Evolutionary conservation across 2,113 vertebrate genomes (phyloP).

Genomic region (Rutilus rutilus): DNA sequence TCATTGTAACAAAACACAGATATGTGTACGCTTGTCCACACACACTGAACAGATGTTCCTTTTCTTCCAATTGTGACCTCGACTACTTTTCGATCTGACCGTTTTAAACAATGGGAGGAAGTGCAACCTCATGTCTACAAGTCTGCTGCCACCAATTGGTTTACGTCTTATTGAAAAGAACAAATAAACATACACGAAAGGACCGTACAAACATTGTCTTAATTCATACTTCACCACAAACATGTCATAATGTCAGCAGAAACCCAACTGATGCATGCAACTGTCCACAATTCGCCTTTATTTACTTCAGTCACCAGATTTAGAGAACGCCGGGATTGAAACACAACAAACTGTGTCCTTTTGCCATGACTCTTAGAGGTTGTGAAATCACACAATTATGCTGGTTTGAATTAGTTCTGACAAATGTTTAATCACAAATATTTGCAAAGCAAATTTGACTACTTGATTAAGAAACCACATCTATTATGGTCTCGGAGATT

Average conservation of each 20-base stretch:
- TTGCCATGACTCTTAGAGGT: background rate
- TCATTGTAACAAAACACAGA: background rate
- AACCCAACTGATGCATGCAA: background rate
- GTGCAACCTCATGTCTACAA: slow-evolving; percentile 55
- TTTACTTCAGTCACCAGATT: slow-evolving; percentile 27
- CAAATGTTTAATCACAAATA: slow-evolving; percentile 29
- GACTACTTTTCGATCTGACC: slow-evolving; percentile 55
- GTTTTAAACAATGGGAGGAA: slow-evolving; percentile 59
- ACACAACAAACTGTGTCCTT: background rate
- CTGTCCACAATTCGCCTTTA: slow-evolving; percentile 29
- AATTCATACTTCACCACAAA: slow-evolving; percentile 51
- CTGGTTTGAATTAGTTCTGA: slow-evolving; percentile 31
- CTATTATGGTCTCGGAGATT: background rate
- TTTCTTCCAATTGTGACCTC: slow-evolving; percentile 54
- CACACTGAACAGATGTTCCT: slow-evolving; percentile 52
- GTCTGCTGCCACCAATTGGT: slow-evolving; percentile 55
- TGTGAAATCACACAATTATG: slow-evolving; percentile 18
- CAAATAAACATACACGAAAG: slow-evolving; percentile 57
- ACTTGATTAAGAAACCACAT: background rate
- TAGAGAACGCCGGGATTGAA: background rate
- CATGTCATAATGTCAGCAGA: slow-evolving; percentile 40
- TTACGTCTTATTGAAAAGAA: slow-evolving; percentile 55
- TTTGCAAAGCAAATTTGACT: slow-evolving; percentile 32
- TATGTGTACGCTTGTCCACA: background rate
- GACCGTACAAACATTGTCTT: slow-evolving; percentile 42